These are phyloP conservation scores for Drosophila tripunctata DNA, from an alignment of 2,888 invertebrate species.

Conservation along the genomic window DNA sequence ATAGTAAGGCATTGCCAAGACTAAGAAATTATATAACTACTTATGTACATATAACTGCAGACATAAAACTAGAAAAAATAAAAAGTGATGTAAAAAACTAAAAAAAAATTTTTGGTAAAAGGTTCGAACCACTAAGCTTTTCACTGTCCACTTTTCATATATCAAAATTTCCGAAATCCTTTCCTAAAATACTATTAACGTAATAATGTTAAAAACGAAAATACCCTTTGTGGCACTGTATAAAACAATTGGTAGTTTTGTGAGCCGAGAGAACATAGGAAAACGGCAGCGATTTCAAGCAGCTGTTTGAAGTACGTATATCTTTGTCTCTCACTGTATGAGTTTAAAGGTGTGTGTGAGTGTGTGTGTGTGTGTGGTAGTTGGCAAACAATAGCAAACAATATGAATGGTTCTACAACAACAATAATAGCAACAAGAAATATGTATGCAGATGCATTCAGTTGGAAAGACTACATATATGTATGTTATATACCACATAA, in stretches of 20 bases:
- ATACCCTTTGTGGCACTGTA: slow-evolving; percentile 1
- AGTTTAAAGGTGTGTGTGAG: not conserved
- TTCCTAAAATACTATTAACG: no score
- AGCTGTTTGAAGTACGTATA: slow-evolving; percentile 24
- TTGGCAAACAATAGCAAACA: slow-evolving; percentile 53
- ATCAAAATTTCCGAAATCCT: no score
- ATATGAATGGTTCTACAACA: slow-evolving; percentile 30
- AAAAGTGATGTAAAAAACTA: no score
- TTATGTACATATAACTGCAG: no score
- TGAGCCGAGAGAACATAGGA: not conserved
- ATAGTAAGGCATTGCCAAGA: no score
- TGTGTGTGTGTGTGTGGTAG: slow-evolving; percentile 36
- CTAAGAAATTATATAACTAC: no score
- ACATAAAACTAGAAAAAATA: no score
- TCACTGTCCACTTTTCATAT: no score
- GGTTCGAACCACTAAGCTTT: no score
- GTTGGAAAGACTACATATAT: no score
- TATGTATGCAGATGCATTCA: slow-evolving; percentile 54
- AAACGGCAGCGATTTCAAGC: slow-evolving; percentile 30
- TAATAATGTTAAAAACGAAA: slow-evolving; percentile 28
- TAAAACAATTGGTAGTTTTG: no score
- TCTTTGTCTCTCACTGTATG: slow-evolving; percentile 1
- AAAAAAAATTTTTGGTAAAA: no score
- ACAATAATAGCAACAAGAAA: slow-evolving; percentile 33
- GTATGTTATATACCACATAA: slow-evolving; percentile 31